phyloP scores from a whole-genome alignment of 2,797 vertebrate genomes.

The Tympanoctomys barrerae region DNA sequence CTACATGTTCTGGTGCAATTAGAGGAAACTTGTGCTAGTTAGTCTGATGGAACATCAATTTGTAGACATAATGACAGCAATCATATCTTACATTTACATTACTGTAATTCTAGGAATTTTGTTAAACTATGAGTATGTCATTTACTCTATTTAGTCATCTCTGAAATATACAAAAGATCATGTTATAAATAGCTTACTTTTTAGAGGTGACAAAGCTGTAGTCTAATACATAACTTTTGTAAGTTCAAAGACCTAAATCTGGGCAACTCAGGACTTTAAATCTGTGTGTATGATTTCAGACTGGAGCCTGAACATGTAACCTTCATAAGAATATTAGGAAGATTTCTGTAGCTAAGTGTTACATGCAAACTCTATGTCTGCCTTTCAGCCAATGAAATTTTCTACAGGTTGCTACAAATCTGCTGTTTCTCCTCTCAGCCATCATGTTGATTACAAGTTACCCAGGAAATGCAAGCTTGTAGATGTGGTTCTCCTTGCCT shows the following conservation, averaged over 20 bases:
- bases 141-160: slow-evolving; percentile 27
- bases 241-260: background rate
- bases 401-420: background rate
- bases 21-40: background rate
- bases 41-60: background rate
- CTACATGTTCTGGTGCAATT: background rate
- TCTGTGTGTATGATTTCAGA: background rate
- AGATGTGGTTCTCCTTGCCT: background rate
- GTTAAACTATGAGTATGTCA: background rate
- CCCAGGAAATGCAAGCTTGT: background rate
- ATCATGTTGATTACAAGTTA: slow-evolving; percentile 12
- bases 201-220: slow-evolving; percentile 14
- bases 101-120: background rate
- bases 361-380: background rate
- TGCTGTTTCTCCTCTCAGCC: slow-evolving; percentile 10
- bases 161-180: background rate
- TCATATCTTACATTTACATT: background rate
- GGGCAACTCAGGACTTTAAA: slow-evolving; percentile 29
- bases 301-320: background rate
- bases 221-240: background rate
- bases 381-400: slow-evolving; percentile 38
- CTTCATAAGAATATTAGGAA: slow-evolving; percentile 6
- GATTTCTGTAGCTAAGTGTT: background rate
- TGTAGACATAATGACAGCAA: background rate
- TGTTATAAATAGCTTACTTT: background rate